Percentiles rank a stretch among this genome's conserved stretches.
Evolutionary conservation across 2,888 invertebrate genomes (phyloP).

Genomic region (Bugula neritina): DNA sequence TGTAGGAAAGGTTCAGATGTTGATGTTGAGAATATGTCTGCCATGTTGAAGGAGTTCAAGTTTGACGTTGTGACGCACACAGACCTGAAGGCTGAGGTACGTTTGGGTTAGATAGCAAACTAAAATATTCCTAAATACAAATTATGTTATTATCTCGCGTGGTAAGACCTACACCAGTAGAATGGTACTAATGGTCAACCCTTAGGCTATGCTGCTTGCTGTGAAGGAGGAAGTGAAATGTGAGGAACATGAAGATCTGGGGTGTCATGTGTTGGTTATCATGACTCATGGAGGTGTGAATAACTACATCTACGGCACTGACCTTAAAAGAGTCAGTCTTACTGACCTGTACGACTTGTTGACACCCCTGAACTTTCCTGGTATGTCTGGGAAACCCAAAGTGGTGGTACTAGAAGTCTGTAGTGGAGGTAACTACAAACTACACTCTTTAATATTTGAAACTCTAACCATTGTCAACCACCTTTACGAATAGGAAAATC

Average conservation of each 20-base stretch:
- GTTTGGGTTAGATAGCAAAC: too few species aligned
- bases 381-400: not conserved
- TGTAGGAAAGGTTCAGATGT: not conserved
- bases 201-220: not conserved
- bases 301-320: not conserved
- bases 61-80: not conserved
- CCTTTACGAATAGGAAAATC: too few species aligned
- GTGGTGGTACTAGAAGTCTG: not conserved
- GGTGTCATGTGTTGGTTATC: not conserved
- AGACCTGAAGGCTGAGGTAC: not conserved
- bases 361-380: not conserved
- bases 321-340: not conserved
- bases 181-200: not conserved
- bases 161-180: not conserved
- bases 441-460: too few species aligned
- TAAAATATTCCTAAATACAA: too few species aligned
- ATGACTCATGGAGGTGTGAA: not conserved
- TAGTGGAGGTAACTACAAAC: not conserved
- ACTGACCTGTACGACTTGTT: not conserved
- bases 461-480: too few species aligned
- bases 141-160: too few species aligned
- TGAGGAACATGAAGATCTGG: not conserved
- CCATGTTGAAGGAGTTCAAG: not conserved
- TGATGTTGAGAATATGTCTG: not conserved
- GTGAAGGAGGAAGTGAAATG: not conserved